These are phyloP conservation scores for Falco cherrug DNA, from an alignment of 2,797 vertebrate genomes.

Conservation along the genomic window DNA sequence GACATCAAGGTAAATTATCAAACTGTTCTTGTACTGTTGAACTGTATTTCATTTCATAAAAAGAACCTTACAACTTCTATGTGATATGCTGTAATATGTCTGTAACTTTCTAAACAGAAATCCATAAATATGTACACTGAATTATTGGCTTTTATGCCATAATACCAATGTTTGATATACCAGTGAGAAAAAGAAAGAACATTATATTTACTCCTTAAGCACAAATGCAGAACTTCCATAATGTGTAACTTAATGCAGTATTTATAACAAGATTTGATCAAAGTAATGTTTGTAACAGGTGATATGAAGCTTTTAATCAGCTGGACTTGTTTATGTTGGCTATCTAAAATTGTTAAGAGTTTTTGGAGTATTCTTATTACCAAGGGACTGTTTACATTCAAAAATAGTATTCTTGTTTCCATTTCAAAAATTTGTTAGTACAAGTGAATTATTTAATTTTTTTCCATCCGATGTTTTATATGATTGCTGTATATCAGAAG, in stretches of 20 bases:
- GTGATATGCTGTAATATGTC: background rate
- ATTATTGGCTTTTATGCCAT: background rate
- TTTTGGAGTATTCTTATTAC: background rate
- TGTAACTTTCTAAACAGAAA: background rate
- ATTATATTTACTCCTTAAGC: background rate
- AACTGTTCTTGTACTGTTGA: slow-evolving; percentile 1
- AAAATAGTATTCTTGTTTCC: background rate
- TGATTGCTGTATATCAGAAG: background rate
- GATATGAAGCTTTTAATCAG: background rate
- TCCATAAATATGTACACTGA: background rate
- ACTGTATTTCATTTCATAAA: slow-evolving; percentile 11
- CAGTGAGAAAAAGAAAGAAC: background rate
- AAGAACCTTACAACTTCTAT: background rate
- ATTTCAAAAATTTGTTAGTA: background rate
- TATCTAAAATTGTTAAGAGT: background rate
- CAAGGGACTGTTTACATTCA: background rate
- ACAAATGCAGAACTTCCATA: background rate
- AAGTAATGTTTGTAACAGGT: background rate
- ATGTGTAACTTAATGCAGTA: background rate
- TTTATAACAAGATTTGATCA: background rate
- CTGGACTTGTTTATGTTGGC: background rate
- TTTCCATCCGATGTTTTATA: background rate
- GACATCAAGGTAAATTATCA: slow-evolving; percentile 92
- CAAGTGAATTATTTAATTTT: background rate
- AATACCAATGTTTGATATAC: background rate